A percentile compares a stretch with the other conserved stretches of the same genome.
phyloP scores from a whole-genome alignment of 1,140 invertebrate species.

The Phthorimaea operculella region DNA sequence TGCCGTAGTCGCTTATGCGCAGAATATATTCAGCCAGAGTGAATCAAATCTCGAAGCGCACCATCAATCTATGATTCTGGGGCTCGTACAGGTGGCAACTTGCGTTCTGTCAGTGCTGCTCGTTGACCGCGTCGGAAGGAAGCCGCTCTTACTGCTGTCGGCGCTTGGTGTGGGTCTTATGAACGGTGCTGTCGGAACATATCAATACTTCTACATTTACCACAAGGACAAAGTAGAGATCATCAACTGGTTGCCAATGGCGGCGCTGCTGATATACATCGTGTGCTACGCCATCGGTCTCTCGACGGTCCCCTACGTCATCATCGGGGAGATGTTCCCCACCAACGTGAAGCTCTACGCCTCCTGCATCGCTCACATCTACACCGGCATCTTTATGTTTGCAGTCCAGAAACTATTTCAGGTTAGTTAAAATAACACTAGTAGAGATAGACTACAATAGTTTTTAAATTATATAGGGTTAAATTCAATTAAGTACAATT shows the following conservation, averaged over 20 bases:
- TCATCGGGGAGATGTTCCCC: conserved; percentile 81
- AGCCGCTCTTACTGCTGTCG: conserved; percentile 74
- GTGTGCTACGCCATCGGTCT: conserved; percentile 77
- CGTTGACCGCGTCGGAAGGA: conserved; percentile 78
- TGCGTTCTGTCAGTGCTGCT: conserved; percentile 71
- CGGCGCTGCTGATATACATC: conserved; percentile 76
- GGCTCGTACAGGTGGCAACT: conserved; percentile 74
- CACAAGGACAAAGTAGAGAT: conserved; percentile 30
- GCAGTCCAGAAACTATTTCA: conserved; percentile 80
- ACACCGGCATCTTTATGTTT: conserved; percentile 79
- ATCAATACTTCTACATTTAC: conserved; percentile 62
- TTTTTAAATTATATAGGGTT: no score
- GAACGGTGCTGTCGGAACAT: conserved; percentile 69
- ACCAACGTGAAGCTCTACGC: conserved; percentile 76
- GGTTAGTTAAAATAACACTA: conserved; percentile 25
- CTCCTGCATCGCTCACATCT: conserved; percentile 75
- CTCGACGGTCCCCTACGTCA: conserved; percentile 76
- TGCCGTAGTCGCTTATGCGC: conserved; percentile 78
- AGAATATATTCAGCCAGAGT: conserved; percentile 75
- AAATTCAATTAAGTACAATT: no score
- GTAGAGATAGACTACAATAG: no score
- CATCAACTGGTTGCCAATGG: conserved; percentile 72
- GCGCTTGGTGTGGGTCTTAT: conserved; percentile 67
- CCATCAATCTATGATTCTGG: conserved; percentile 73
- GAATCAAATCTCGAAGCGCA: conserved; percentile 60